A percentile compares a stretch with the other conserved stretches of the same genome.
phyloP scores from a whole-genome alignment of 2,797 vertebrate species.

The Danio kyathit region DNA sequence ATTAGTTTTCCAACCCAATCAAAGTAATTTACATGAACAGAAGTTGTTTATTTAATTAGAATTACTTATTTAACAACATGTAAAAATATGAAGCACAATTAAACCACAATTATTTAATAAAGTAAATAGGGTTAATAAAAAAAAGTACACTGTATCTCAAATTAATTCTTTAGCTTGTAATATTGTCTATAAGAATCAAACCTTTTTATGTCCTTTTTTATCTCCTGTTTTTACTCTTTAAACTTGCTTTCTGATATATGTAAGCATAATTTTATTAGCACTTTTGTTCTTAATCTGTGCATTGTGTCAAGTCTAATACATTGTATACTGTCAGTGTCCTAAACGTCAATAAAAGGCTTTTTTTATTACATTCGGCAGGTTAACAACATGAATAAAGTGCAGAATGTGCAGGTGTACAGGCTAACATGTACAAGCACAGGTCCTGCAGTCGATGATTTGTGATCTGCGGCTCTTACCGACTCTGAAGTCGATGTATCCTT shows the following conservation, averaged over 20 bases:
- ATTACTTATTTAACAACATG: no score
- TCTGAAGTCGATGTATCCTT: constrained; percentile 98
- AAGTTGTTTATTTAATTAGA: no score
- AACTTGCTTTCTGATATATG: no score
- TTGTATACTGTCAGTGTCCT: background rate
- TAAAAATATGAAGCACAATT: no score
- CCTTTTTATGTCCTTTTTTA: no score
- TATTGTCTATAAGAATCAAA: no score
- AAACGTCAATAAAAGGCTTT: background rate
- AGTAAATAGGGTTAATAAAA: no score
- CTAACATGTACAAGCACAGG: background rate
- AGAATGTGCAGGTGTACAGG: background rate
- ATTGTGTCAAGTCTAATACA: background rate
- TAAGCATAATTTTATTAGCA: no score
- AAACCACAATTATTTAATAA: no score
- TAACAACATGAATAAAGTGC: background rate
- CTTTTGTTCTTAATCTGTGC: background rate
- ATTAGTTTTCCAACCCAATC: background rate
- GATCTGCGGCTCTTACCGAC: constrained; percentile 83
- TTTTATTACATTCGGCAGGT: background rate
- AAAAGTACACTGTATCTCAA: no score
- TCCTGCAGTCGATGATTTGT: background rate
- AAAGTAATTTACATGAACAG: background rate
- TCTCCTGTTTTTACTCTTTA: no score
- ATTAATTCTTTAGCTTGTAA: no score